A percentile compares a stretch with the other conserved stretches of the same genome.
Evolutionary conservation across 1,140 invertebrate genomes (phyloP).

Genomic region (Achatina immaculata): DNA sequence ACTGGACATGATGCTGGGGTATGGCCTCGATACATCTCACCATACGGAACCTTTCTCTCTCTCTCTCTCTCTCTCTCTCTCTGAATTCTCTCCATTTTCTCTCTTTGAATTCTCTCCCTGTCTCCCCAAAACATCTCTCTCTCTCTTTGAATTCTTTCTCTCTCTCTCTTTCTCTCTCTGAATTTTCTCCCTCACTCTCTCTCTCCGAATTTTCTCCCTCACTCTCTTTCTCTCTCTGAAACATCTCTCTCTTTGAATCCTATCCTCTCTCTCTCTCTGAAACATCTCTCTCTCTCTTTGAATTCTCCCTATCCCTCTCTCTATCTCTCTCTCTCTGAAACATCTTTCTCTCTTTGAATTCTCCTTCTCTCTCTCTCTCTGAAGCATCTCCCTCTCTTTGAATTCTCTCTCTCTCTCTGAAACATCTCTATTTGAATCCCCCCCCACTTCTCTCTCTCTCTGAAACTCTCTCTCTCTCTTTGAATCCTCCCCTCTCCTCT

Average conservation of each 20-base stretch:
- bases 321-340: neutral
- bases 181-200: too few species aligned
- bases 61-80: too few species aligned
- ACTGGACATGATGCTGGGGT: too few species aligned
- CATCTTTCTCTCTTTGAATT: neutral
- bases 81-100: too few species aligned
- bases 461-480: neutral
- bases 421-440: neutral
- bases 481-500: neutral
- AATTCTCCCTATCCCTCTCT: neutral
- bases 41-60: too few species aligned
- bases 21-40: too few species aligned
- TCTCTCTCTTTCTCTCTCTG: too few species aligned
- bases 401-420: neutral
- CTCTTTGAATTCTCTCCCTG: too few species aligned
- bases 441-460: constrained; percentile 10
- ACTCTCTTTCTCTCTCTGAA: neutral
- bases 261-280: neutral
- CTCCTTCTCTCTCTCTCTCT: neutral
- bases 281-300: neutral
- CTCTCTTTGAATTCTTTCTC: too few species aligned
- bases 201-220: too few species aligned
- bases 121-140: too few species aligned
- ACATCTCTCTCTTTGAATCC: neutral
- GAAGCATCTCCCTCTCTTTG: neutral